These are phyloP conservation scores for Andrena chrysosceles DNA, from an alignment of 2,888 invertebrate genomes.

Conservation along the genomic window DNA sequence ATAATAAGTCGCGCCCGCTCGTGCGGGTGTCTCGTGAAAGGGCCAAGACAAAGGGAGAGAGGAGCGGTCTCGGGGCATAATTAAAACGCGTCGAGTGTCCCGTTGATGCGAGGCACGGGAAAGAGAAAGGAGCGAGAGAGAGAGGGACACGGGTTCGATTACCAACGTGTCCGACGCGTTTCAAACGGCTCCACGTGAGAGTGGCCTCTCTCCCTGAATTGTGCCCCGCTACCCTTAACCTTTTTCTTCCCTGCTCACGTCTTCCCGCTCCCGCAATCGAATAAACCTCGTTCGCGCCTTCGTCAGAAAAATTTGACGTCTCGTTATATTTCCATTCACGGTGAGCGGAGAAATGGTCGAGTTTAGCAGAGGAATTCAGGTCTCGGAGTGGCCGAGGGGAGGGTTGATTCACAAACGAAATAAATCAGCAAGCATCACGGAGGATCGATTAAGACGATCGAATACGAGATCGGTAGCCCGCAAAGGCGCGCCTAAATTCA, in stretches of 20 bases:
- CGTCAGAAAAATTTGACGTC: conserved; percentile 47
- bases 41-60: conserved; percentile 66
- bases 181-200: conserved; percentile 65
- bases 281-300: conserved; percentile 45
- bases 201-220: conserved; percentile 69
- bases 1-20: conserved; percentile 75
- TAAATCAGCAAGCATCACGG: background rate
- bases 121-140: conserved; percentile 9
- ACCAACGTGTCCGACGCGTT: conserved; percentile 69
- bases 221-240: conserved; percentile 50
- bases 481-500: background rate
- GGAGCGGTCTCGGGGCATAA: conserved; percentile 75
- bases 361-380: background rate
- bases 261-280: conserved; percentile 37
- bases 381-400: background rate
- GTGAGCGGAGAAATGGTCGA: background rate
- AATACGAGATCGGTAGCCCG: conserved; percentile 24
- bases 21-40: conserved; percentile 75
- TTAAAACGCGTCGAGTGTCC: conserved; percentile 81
- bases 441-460: conserved; percentile 16
- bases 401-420: no score
- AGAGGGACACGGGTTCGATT: conserved; percentile 69
- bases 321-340: conserved; percentile 39
- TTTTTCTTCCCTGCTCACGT: conserved; percentile 14
- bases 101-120: conserved; percentile 50